These are phyloP conservation scores for Pocillopora grandis DNA, from an alignment of 92 coral and sea anemone genomes.

Conservation along the genomic window DNA sequence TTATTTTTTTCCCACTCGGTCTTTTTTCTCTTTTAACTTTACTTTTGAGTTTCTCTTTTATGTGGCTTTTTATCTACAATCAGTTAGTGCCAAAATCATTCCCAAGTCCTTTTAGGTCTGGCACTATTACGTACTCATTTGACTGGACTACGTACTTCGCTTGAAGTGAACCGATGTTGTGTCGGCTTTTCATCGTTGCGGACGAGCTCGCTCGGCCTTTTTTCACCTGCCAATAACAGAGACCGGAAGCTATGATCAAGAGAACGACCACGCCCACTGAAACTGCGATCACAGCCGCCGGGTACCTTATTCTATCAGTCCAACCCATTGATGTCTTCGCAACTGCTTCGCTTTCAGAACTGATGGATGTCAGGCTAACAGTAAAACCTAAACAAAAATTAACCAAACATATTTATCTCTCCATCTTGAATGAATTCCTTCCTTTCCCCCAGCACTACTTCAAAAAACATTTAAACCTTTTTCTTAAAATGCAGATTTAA, in stretches of 20 bases:
- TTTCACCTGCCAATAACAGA: background rate
- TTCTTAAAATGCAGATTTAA: too few species aligned
- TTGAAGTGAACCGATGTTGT: background rate
- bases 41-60: too few species aligned
- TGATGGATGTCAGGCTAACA: background rate
- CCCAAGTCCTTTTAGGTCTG: background rate
- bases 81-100: too few species aligned
- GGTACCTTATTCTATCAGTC: background rate
- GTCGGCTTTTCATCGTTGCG: background rate
- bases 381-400: background rate
- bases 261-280: background rate
- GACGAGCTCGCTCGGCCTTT: background rate
- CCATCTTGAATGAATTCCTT: too few species aligned
- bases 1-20: too few species aligned
- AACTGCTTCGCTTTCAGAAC: background rate
- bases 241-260: background rate
- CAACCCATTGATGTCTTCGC: background rate
- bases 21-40: too few species aligned
- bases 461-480: too few species aligned
- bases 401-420: background rate
- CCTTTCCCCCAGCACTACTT: too few species aligned
- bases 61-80: too few species aligned
- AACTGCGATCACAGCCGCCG: background rate
- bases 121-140: conserved; percentile 1
- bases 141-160: background rate